These are phyloP conservation scores for Hyperoplus lanceolatus DNA, from an alignment of 2,797 vertebrate genomes.

Conservation along the genomic window DNA sequence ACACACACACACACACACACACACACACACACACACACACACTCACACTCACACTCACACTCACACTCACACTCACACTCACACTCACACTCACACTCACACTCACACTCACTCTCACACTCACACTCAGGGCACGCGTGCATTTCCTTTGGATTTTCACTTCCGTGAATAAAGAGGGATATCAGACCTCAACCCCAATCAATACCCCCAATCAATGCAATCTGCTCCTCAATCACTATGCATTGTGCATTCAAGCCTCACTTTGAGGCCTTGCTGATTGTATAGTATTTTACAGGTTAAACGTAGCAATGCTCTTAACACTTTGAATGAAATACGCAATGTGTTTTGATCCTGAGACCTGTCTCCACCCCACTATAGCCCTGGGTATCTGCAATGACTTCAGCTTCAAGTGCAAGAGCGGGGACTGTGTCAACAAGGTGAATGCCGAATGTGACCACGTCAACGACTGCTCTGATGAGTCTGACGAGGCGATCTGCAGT, in stretches of 20 bases:
- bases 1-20: conserved; percentile 26
- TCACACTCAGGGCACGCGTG: conserved; percentile 30
- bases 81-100: conserved; percentile 7
- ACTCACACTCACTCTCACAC: conserved; percentile 25
- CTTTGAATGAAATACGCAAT: conserved; percentile 43
- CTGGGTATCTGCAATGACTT: conserved; percentile 76
- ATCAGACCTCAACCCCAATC: conserved; percentile 77
- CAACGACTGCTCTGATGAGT: conserved; percentile 81
- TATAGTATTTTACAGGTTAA: conserved; percentile 65
- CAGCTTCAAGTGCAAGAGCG: conserved; percentile 80
- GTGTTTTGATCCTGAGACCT: conserved; percentile 60
- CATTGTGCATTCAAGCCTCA: conserved; percentile 69
- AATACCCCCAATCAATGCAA: conserved; percentile 78
- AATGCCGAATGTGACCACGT: conserved; percentile 86
- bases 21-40: conserved; percentile 33
- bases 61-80: conserved; percentile 16
- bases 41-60: neutral
- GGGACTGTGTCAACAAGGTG: conserved; percentile 84
- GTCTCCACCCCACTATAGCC: conserved; percentile 62
- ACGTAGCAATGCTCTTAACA: conserved; percentile 33
- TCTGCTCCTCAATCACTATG: conserved; percentile 74
- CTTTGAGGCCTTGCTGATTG: conserved; percentile 71
- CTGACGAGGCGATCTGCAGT: conserved; percentile 83
- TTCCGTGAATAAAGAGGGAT: conserved; percentile 76
- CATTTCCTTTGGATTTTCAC: conserved; percentile 72